Percentiles rank a stretch among this genome's conserved stretches.
Conservation (phyloP, 2,888 invertebrate genomes). For the Chrysotoxum bicinctum region DNA sequence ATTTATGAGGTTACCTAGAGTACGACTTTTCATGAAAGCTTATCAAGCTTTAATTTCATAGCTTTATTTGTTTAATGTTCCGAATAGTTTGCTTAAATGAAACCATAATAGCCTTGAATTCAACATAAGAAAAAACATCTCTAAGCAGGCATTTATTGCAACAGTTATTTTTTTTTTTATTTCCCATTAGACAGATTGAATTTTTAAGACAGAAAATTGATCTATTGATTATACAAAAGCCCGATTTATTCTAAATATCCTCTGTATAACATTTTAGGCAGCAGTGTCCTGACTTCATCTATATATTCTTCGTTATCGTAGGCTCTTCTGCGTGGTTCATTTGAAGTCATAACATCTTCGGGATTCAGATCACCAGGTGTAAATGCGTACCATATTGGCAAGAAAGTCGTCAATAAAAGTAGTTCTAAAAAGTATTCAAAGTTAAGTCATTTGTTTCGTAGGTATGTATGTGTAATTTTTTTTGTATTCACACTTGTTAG, state of each 20-base stretch:
- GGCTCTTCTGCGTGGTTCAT: neutral
- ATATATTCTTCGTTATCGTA: neutral
- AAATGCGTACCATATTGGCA: constrained; percentile 72
- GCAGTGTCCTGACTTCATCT: neutral
- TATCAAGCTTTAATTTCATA: too few species aligned
- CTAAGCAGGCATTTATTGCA: too few species aligned
- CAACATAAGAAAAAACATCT: too few species aligned
- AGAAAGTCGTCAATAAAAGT: constrained; percentile 73
- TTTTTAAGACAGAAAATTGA: too few species aligned
- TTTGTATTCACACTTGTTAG: neutral
- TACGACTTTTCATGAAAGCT: too few species aligned
- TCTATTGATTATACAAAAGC: too few species aligned
- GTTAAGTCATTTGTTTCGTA: neutral
- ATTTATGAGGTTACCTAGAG: too few species aligned
- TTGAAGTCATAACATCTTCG: neutral
- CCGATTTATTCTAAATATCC: constrained; percentile 1
- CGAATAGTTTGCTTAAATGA: too few species aligned
- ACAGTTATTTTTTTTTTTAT: too few species aligned
- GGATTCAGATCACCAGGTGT: neutral
- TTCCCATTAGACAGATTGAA: too few species aligned
- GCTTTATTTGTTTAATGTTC: too few species aligned
- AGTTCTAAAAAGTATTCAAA: constrained; percentile 65
- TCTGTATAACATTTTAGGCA: neutral
- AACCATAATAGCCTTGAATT: too few species aligned
- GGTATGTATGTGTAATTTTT: neutral